Conservation (phyloP, 1,140 invertebrate species). For the Camponotus floridanus region DNA sequence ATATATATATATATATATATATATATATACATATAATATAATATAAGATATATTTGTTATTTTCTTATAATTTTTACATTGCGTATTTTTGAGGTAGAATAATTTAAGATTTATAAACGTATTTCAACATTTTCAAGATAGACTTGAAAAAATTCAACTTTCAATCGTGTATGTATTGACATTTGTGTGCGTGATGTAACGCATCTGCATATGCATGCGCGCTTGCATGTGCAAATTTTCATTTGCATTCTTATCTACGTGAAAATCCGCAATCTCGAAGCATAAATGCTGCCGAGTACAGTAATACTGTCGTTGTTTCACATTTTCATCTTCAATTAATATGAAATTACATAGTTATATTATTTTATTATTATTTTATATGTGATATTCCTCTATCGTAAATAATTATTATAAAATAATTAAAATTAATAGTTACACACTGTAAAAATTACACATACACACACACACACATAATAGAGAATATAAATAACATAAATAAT, state of each 20-base stretch:
- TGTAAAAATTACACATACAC: too few species aligned
- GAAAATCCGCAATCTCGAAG: not conserved
- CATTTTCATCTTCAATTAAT: not conserved
- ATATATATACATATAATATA: not conserved
- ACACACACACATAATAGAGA: too few species aligned
- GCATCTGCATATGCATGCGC: constrained; percentile 12
- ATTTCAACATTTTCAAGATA: not conserved
- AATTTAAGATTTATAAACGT: not conserved
- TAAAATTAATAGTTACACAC: too few species aligned
- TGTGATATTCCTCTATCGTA: not conserved
- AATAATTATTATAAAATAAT: not conserved
- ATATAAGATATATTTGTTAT: not conserved
- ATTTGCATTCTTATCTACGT: constrained; percentile 1
- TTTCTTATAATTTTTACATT: not conserved
- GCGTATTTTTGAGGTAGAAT: not conserved
- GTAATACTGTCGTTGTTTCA: not conserved
- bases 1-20: not conserved
- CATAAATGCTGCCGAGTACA: not conserved
- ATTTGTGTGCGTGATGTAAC: constrained; percentile 3
- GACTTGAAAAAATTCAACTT: not conserved
- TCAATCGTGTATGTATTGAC: not conserved
- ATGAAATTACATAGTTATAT: not conserved
- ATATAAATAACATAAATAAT: too few species aligned
- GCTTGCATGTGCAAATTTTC: constrained; percentile 31
- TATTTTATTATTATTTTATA: not conserved